A percentile compares a stretch with the other conserved stretches of the same genome.
Conservation (phyloP, 2,113 vertebrate genomes). For the Oreochromis tanganicae region DNA sequence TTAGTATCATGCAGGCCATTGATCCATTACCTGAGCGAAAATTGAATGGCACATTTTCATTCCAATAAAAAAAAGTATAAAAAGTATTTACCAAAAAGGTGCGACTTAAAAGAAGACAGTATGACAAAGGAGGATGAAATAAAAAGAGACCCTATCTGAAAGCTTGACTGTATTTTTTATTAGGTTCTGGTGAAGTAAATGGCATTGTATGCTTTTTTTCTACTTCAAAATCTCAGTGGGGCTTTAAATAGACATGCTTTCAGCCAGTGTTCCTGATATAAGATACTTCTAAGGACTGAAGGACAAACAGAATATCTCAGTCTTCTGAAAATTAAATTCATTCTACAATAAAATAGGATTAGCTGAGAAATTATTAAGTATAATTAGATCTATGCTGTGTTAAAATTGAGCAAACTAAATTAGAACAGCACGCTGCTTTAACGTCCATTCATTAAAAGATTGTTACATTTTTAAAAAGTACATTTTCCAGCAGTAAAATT, state of each 20-base stretch:
- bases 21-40: slow-evolving; percentile 45
- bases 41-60: slow-evolving; percentile 37
- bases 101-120: neutral
- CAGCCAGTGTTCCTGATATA: neutral
- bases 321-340: neutral
- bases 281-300: neutral
- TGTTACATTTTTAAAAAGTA: neutral
- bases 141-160: neutral
- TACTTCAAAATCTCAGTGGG: neutral
- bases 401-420: neutral
- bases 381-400: neutral
- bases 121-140: neutral
- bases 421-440: neutral
- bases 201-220: neutral
- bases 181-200: neutral
- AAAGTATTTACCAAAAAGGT: neutral
- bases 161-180: neutral
- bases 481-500: neutral
- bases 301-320: neutral
- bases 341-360: neutral
- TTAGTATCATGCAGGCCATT: slow-evolving; percentile 36
- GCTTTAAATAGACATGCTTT: neutral
- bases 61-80: slow-evolving; percentile 31
- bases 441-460: neutral
- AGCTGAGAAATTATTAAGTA: neutral